Percentiles rank a stretch among this genome's conserved stretches.
Conservation (phyloP, 2,113 vertebrate species). For the Papio anubis region DNA sequence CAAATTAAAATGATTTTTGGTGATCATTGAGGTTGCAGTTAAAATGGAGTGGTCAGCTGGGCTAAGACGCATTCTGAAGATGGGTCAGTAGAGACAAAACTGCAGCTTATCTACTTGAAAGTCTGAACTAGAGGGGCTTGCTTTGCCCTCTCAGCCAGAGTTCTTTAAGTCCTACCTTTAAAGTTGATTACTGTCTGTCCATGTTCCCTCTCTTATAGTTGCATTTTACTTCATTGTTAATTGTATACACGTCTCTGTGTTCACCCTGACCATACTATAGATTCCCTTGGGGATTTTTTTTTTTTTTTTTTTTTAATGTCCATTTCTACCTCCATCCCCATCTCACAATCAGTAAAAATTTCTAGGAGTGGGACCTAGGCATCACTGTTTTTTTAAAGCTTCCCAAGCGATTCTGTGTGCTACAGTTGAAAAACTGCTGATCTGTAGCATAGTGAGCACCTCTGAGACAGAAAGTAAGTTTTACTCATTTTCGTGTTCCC, state of each 20-base stretch:
- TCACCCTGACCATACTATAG: not conserved
- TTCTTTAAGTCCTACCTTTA: not conserved
- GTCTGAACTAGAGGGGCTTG: not conserved
- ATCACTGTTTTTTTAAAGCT: not conserved
- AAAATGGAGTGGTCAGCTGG: not conserved
- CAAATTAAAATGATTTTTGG: not conserved
- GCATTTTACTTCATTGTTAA: not conserved
- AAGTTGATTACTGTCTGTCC: not conserved
- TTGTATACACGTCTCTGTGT: not conserved
- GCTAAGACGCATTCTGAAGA: not conserved
- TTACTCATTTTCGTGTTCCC: not conserved
- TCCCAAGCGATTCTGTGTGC: not conserved
- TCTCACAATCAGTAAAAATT: conserved; percentile 8
- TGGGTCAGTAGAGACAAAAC: not conserved
- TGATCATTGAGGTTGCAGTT: not conserved
- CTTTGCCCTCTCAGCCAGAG: not conserved
- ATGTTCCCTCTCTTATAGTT: not conserved
- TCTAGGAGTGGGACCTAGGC: not conserved
- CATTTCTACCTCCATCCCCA: not conserved
- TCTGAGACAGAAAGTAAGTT: not conserved
- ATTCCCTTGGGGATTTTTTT: not conserved
- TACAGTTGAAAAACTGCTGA: not conserved
- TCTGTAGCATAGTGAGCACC: not conserved
- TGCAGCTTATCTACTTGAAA: not conserved
- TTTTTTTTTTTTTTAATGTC: not conserved